Evolutionary conservation across 2,113 vertebrate genomes (phyloP).

Genomic region (Gyps fulvus): DNA sequence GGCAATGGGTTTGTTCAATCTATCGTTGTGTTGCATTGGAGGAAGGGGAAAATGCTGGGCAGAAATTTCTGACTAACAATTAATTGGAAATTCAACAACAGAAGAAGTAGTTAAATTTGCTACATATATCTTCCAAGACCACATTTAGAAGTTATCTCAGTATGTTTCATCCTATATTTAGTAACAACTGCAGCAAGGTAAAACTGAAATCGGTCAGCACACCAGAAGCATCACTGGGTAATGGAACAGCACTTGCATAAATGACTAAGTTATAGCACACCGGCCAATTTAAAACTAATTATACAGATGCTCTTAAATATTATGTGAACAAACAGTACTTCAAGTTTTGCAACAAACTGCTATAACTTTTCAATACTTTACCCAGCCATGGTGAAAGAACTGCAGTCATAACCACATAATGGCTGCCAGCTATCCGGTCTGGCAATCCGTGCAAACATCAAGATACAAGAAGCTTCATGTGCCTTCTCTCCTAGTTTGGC

Average conservation of each 20-base stretch:
- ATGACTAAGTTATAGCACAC: not conserved
- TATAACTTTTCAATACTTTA: not conserved
- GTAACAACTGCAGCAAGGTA: conserved; percentile 5
- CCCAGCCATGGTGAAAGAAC: not conserved
- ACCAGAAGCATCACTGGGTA: not conserved
- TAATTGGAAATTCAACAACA: not conserved
- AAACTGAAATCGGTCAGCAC: not conserved
- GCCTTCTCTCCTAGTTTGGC: not conserved
- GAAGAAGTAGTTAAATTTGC: not conserved
- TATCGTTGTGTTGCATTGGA: fast-evolving
- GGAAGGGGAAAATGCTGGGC: not conserved
- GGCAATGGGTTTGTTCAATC: not conserved
- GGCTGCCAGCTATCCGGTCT: not conserved
- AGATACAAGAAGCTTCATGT: not conserved
- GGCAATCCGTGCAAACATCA: not conserved
- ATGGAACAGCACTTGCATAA: conserved; percentile 25
- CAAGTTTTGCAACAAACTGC: not conserved
- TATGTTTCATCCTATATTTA: not conserved
- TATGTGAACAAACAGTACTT: not conserved
- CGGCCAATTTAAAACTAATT: conserved; percentile 25
- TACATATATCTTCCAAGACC: not conserved
- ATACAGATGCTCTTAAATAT: not conserved
- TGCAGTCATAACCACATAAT: not conserved
- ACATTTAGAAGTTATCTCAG: not conserved
- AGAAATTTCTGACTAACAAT: not conserved